Evolutionary conservation across 2,113 vertebrate species (phyloP), one percentile per base, ranked within the genome.

Genomic region (Amphiprion ocellaris): DNA sequence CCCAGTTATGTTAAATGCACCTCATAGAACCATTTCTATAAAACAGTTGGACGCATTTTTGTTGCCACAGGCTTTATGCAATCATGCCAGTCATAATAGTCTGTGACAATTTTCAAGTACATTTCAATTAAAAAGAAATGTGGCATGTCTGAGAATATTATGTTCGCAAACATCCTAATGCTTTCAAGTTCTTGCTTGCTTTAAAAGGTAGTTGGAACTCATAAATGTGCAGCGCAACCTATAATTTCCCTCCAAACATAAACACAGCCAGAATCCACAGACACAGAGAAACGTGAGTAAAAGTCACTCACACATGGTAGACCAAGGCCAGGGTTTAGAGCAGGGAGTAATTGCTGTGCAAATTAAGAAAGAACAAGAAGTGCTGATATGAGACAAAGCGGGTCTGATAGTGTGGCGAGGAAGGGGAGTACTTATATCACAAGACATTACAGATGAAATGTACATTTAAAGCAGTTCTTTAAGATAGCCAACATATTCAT

Each of bases 181-280:
- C 10, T 21, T 17, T 78, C 49, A 58, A 28, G 66, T 74, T 37
- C 60, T 44, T 56, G n/a, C 62, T 26, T 74, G 60, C 67, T 79
- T 71, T 79, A 75, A 58, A 64, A 69, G 59, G 49, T 62, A 65
- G 68, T 17, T 61, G 55, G 15, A 47, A n/a, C 76, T 74, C 64
- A 26, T 24, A 47, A 47, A 0, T 41, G 28, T 26, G 56, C 68
- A 79, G 17, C 21, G 61, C 2, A 84, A 16, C 71, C 83, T 77
- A 41, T 84, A 61, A 85, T 91, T 89, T 84, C 30, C 2, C 23
- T 49, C 69, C 72, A 79, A 81, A 79, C 81, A 68, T 68, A 84
- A 85, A 83, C 79, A 61, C 62, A 56, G 53, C 56, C 28, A 74
- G 44, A 79, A 54, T 19, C 11, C 37, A 17, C 33, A 24, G 17